A percentile compares a stretch with the other conserved stretches of the same genome.
Conservation (phyloP, 1,140 invertebrate species). For the Drosophila punjabiensis region DNA sequence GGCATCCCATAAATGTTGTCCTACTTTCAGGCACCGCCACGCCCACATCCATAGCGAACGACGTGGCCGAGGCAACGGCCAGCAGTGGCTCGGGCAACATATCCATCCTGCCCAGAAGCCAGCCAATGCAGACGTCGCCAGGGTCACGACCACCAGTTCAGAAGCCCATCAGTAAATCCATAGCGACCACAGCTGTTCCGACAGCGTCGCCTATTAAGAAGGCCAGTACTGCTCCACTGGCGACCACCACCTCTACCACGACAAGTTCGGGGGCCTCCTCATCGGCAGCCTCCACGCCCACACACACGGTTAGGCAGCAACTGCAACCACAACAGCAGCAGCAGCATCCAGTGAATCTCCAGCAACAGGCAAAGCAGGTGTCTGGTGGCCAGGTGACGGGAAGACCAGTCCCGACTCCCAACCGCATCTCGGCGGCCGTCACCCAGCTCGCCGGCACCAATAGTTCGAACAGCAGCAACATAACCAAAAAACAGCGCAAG, state of each 20-base stretch:
- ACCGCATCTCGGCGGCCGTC: conserved; percentile 30
- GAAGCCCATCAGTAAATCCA: conserved; percentile 43
- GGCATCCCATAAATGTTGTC: background rate
- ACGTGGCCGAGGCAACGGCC: conserved; percentile 63
- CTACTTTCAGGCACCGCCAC: conserved; percentile 60
- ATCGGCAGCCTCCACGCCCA: conserved; percentile 68
- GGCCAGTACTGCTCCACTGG: conserved; percentile 4
- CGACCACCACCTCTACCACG: conserved; percentile 20
- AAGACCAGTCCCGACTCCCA: background rate
- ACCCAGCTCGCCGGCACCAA: conserved; percentile 29
- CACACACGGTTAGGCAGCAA: conserved; percentile 40
- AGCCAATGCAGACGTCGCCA: conserved; percentile 30
- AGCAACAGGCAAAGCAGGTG: conserved; percentile 22
- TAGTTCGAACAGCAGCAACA: conserved; percentile 31
- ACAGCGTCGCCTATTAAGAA: conserved; percentile 19
- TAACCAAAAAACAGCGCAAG: conserved; percentile 54
- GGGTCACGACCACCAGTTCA: conserved; percentile 13
- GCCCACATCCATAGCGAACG: conserved; percentile 70
- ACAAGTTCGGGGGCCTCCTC: conserved; percentile 61
- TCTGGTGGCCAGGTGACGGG: conserved; percentile 4
- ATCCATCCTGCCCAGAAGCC: conserved; percentile 51
- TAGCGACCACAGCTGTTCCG: conserved; percentile 28
- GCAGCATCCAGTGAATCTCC: conserved; percentile 15
- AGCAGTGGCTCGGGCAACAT: conserved; percentile 27
- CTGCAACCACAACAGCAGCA: conserved; percentile 3